These are phyloP conservation scores for Merops nubicus DNA, from an alignment of 2,113 vertebrate species.

Conservation along the genomic window DNA sequence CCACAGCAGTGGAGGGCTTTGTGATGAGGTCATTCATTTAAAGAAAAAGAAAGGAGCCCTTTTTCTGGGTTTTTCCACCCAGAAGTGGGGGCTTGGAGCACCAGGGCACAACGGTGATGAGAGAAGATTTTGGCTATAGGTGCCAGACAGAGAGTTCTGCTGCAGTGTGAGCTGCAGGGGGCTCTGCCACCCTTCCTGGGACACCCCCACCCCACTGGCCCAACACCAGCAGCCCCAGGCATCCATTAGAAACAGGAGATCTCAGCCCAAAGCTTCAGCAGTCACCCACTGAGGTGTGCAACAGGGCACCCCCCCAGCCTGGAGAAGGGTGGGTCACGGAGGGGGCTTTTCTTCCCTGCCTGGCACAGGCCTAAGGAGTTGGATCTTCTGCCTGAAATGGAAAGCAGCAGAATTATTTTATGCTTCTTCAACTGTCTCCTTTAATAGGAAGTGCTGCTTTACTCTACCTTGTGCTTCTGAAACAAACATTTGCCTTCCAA, in stretches of 20 bases:
- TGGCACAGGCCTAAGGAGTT: neutral
- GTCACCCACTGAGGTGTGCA: neutral
- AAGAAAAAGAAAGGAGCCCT: rapidly evolving
- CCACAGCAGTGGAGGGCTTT: neutral
- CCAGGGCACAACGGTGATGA: rapidly evolving
- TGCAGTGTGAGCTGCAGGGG: too few species aligned
- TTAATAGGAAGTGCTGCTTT: constrained; percentile 31
- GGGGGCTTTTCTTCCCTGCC: neutral
- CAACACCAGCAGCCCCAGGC: too few species aligned
- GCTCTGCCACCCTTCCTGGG: neutral
- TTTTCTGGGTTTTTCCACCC: neutral
- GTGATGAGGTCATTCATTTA: neutral
- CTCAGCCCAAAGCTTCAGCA: neutral
- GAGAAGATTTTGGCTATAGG: neutral
- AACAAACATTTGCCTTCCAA: neutral
- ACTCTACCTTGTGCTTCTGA: neutral
- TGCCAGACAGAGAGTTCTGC: rapidly evolving
- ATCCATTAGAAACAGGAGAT: neutral
- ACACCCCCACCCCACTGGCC: rapidly evolving
- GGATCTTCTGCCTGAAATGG: neutral
- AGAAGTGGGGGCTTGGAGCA: neutral
- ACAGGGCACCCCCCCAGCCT: neutral
- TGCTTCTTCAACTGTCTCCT: neutral
- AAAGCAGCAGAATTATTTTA: neutral
- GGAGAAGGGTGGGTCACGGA: rapidly evolving